Percentiles rank a stretch among this genome's conserved stretches.
Evolutionary conservation across 2,113 vertebrate species (phyloP).

Genomic region (Thamnaconus septentrionalis): DNA sequence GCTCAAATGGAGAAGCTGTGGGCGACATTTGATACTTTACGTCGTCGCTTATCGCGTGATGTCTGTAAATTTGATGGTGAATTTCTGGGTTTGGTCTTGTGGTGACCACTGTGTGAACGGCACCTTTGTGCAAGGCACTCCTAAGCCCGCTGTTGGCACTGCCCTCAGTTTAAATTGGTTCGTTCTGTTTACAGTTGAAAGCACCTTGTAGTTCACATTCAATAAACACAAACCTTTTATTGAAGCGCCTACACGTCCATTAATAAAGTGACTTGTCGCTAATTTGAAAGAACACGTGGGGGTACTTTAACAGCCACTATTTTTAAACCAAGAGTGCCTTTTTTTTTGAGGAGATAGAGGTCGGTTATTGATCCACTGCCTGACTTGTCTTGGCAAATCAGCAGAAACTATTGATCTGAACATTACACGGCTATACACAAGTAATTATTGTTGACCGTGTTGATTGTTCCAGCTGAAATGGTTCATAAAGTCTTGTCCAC

Average conservation of each 20-base stretch:
- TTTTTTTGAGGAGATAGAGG: neutral
- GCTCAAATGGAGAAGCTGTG: neutral
- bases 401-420: constrained; percentile 11
- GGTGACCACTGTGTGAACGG: no score
- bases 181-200: no score
- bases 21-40: constrained; percentile 23
- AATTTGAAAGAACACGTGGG: neutral
- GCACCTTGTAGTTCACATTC: neutral
- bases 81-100: no score
- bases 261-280: neutral
- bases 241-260: neutral
- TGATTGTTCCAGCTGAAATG: constrained; percentile 1
- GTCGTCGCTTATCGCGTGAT: no score
- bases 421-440: neutral
- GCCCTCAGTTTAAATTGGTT: no score
- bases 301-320: neutral
- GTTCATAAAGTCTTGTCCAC: neutral
- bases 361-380: constrained; percentile 6
- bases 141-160: no score
- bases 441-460: neutral
- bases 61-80: no score
- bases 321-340: neutral
- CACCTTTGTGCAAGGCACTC: no score
- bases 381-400: constrained; percentile 14
- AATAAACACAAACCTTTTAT: neutral